A percentile compares a stretch with the other conserved stretches of the same genome.
phyloP scores from a whole-genome alignment of 2,797 vertebrate species.

The Craterocephalus amniculus region DNA sequence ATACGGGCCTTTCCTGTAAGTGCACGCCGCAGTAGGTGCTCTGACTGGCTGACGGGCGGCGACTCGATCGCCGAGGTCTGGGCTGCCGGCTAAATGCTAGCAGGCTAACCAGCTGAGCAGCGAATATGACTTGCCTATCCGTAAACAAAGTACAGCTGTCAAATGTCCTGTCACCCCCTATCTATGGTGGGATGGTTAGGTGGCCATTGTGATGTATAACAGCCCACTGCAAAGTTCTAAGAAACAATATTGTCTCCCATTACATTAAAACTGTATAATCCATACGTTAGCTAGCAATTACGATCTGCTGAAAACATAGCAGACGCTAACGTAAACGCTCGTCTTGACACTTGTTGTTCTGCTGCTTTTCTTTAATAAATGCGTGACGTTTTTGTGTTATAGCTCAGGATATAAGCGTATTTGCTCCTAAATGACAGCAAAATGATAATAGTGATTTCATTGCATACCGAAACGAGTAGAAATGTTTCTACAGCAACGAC shows the following conservation, averaged over 20 bases:
- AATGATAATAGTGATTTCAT: background rate
- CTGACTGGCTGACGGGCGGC: constrained; percentile 32
- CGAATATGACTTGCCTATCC: constrained; percentile 38
- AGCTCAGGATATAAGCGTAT: background rate
- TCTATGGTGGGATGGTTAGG: background rate
- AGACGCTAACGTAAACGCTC: constrained; percentile 58
- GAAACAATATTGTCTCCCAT: constrained; percentile 4
- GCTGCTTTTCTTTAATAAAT: constrained; percentile 1
- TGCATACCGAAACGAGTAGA: background rate
- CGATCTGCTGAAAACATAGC: constrained; percentile 42
- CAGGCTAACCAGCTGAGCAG: constrained; percentile 59
- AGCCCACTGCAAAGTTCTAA: background rate
- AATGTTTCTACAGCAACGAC: constrained; percentile 3
- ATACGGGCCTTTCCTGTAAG: constrained; percentile 99
- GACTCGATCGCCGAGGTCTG: constrained; percentile 77
- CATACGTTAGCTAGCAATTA: constrained; percentile 33
- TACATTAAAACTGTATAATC: constrained; percentile 9
- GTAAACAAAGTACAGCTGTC: constrained; percentile 50
- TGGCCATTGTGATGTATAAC: background rate
- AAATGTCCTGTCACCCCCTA: background rate
- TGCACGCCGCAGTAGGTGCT: constrained; percentile 66
- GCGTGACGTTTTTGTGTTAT: background rate
- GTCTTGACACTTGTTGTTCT: constrained; percentile 76
- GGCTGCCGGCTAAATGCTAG: constrained; percentile 57
- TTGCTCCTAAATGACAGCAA: background rate